Conservation (phyloP, 2,888 invertebrate species). For the Scaptomyza reducta region DNA sequence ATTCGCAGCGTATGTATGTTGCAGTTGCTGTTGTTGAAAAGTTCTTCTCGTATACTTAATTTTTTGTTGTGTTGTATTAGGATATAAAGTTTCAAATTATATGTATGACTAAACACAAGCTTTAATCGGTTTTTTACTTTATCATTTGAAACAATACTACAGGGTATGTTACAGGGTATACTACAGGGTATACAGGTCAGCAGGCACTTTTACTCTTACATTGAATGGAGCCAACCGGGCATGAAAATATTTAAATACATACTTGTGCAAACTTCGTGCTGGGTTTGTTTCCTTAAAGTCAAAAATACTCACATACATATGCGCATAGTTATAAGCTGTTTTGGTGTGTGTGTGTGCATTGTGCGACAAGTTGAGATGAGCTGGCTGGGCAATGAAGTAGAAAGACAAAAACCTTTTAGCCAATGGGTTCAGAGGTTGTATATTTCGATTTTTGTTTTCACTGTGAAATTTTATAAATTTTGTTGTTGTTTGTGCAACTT, state of each 20-base stretch:
- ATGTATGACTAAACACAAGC: background rate
- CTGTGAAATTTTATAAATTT: conserved; percentile 52
- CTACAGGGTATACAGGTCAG: conserved; percentile 1
- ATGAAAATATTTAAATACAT: conserved; percentile 58
- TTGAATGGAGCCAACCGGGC: conserved; percentile 34
- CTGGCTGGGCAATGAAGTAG: conserved; percentile 61
- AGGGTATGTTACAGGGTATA: too few relatives aligned
- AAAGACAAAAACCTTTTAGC: conserved; percentile 67
- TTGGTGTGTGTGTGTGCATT: conserved; percentile 22
- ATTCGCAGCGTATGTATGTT: too few relatives aligned
- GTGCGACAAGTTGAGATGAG: conserved; percentile 54
- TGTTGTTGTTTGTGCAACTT: conserved; percentile 53
- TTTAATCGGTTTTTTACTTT: too few relatives aligned
- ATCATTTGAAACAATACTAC: background rate
- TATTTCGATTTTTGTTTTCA: conserved; percentile 4
- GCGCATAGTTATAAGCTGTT: background rate
- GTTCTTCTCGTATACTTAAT: too few relatives aligned
- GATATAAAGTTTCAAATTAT: background rate
- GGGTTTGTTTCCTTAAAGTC: conserved; percentile 51
- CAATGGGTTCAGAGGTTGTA: conserved; percentile 43
- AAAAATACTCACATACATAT: conserved; percentile 32
- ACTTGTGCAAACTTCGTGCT: conserved; percentile 28
- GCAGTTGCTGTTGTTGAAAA: too few relatives aligned
- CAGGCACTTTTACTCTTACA: conserved; percentile 17
- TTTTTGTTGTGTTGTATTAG: background rate